A percentile compares a stretch with the other conserved stretches of the same genome.
Evolutionary conservation across 2,888 invertebrate species (phyloP).

Genomic region (Rapana venosa): DNA sequence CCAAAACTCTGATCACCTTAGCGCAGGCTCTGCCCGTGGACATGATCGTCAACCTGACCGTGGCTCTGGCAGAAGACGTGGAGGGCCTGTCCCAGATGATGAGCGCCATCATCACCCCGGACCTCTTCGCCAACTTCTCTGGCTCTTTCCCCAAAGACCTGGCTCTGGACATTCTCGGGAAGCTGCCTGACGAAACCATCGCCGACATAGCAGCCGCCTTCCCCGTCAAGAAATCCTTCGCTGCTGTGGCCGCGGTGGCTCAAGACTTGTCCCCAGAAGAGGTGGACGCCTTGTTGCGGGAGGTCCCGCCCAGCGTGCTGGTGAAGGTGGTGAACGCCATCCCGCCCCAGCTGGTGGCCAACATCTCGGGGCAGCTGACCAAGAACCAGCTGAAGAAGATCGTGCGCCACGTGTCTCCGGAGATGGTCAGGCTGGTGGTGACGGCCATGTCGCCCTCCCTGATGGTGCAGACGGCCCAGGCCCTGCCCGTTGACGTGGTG

Average conservation of each 20-base stretch:
- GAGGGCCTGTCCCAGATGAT: constrained; percentile 19
- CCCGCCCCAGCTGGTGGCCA: constrained; percentile 17
- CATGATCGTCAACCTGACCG: constrained; percentile 27
- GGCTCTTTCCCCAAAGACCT: neutral
- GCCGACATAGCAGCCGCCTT: constrained; percentile 11
- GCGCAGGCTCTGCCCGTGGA: constrained; percentile 18
- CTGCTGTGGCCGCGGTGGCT: neutral
- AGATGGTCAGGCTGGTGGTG: neutral
- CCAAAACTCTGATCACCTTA: constrained; percentile 25
- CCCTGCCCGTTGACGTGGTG: constrained; percentile 22
- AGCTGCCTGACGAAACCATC: constrained; percentile 33
- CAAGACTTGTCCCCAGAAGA: neutral
- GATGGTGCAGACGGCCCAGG: constrained; percentile 21
- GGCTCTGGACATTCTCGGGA: neutral
- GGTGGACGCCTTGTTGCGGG: constrained; percentile 7
- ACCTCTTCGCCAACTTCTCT: constrained; percentile 14
- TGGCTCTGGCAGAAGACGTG: neutral
- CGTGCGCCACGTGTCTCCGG: neutral
- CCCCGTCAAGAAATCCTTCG: constrained; percentile 10
- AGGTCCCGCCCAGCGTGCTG: constrained; percentile 21
- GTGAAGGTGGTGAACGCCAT: constrained; percentile 33
- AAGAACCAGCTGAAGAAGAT: constrained; percentile 33
- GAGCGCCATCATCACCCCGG: constrained; percentile 21
- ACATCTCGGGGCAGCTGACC: constrained; percentile 23
- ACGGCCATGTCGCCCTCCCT: constrained; percentile 19